Base-by-base conservation (phyloP, 2,888 invertebrate species). In the Patella ulyssiponensis region DNA sequence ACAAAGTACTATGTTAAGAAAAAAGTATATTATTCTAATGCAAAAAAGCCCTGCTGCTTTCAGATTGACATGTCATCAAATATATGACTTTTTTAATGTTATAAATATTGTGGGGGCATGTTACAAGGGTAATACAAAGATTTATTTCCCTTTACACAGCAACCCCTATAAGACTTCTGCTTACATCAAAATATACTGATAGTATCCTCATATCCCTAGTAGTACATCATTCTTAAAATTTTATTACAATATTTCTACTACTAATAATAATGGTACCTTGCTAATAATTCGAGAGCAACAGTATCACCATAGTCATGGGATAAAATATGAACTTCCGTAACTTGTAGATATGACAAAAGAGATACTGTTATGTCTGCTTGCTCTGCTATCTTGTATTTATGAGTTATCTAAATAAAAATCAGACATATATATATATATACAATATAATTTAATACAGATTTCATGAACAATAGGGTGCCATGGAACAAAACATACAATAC, bases 271-370 rank as follows among this genome's bases (percentile, higher is more conserved):
- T 73, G 53, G 58, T 84, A 88, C 87, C 89, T 88, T 33, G 88
- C 86, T n/a, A 92, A 79, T 20, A 91, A 79, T 78, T 92, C 92
- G 77, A 90, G 87, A 5, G 90, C 90, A 23, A 92, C 91, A 5
- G 91, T 90, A 79, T 92, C 92, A 1, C 92, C 91, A 81, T 90
- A 90, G 83, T 92, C 91, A 85, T 92, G 92, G 44, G 91, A 84
- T 73, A 92, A 77, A 7, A 92, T 58, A 78, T 91, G 91, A 11
- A 87, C 85, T 2, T 82, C 75, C 1, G 74, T 77, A 0, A 91
- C 78, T 12, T 80, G 78, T 23, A 90, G 76, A 17, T 84, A 77
- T 1, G 75, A 53, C 12, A 91, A 76, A 2, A 92, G 79, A 7
- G 77, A 77, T 76, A 89, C 87, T 1, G 88, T 86, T 51, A 91